phyloP scores from a whole-genome alignment of 2,888 invertebrate genomes.

The Cordilura impudica region DNA sequence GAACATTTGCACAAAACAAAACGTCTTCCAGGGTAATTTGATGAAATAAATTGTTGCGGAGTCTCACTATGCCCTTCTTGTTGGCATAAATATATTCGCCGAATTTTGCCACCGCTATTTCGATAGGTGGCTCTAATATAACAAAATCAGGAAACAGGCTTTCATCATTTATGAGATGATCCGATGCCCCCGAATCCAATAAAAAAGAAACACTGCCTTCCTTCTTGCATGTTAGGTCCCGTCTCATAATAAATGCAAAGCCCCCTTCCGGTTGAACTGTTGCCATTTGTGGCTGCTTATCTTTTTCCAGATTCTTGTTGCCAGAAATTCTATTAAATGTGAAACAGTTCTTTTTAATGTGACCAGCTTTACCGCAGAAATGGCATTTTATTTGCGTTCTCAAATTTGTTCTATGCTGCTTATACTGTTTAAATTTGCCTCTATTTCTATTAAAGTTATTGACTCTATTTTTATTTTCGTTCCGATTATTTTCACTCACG shows the following conservation, averaged over 20 bases:
- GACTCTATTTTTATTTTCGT: conserved; percentile 17
- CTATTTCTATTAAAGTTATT: conserved; percentile 22
- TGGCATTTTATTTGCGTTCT: conserved; percentile 64
- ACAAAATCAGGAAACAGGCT: conserved; percentile 47
- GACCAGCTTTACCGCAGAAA: conserved; percentile 69
- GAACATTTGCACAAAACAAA: conserved; percentile 69
- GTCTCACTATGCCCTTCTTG: conserved; percentile 66
- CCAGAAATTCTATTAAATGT: conserved; percentile 19
- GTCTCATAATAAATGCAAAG: conserved; percentile 44
- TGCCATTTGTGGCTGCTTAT: conserved; percentile 47
- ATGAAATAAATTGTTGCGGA: conserved; percentile 65
- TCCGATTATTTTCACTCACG: neutral
- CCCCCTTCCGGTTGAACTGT: conserved; percentile 36
- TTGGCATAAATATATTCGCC: conserved; percentile 61
- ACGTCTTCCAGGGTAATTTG: conserved; percentile 57
- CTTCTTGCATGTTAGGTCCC: conserved; percentile 1
- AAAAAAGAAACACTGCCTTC: conserved; percentile 45
- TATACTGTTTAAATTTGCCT: conserved; percentile 33
- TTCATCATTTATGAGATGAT: conserved; percentile 63
- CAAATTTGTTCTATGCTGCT: neutral
- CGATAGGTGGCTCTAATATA: conserved; percentile 63
- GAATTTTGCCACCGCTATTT: conserved; percentile 69
- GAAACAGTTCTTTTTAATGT: conserved; percentile 69
- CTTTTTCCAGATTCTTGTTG: conserved; percentile 25
- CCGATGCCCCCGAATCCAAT: conserved; percentile 59